Evolutionary conservation across 2,113 vertebrate genomes (phyloP).

Genomic region (Plestiodon gilberti): DNA sequence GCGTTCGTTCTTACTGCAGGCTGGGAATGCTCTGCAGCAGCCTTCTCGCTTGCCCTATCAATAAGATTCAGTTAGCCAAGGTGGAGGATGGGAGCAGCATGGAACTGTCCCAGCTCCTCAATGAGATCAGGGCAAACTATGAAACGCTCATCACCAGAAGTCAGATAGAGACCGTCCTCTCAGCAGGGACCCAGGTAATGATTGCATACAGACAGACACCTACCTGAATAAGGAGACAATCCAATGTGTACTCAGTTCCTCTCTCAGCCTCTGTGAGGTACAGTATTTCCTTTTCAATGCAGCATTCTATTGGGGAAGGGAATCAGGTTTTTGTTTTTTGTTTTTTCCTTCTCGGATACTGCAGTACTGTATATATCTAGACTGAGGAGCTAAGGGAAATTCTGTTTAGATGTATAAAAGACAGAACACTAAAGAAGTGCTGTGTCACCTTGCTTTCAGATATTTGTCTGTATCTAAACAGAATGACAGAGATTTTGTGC

Average conservation of each 20-base stretch:
- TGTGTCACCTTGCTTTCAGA: slow-evolving; percentile 25
- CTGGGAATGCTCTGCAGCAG: slow-evolving; percentile 81
- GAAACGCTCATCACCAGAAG: slow-evolving; percentile 76
- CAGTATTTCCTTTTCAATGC: slow-evolving; percentile 76
- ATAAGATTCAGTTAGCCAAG: slow-evolving; percentile 70
- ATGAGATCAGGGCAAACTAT: slow-evolving; percentile 86
- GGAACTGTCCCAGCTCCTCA: slow-evolving; percentile 89
- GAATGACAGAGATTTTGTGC: slow-evolving; percentile 18
- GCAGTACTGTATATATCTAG: slow-evolving; percentile 61
- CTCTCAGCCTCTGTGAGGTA: slow-evolving; percentile 79
- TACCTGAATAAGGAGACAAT: slow-evolving; percentile 71
- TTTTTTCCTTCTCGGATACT: slow-evolving; percentile 7
- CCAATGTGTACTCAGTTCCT: slow-evolving; percentile 72
- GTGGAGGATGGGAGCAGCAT: slow-evolving; percentile 93
- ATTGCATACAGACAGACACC: slow-evolving; percentile 69
- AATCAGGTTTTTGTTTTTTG: slow-evolving; percentile 37
- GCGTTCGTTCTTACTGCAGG: slow-evolving; percentile 67
- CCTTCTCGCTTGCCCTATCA: slow-evolving; percentile 62
- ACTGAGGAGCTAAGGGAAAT: slow-evolving; percentile 21
- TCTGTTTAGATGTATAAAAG: slow-evolving; percentile 2
- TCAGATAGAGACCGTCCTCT: slow-evolving; percentile 74
- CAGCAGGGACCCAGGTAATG: slow-evolving; percentile 81
- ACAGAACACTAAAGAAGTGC: slow-evolving; percentile 22
- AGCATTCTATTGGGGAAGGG: slow-evolving; percentile 72
- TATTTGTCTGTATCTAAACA: slow-evolving; percentile 37